These are phyloP conservation scores for Sipha flava DNA, from an alignment of 1,140 invertebrate species.

Conservation along the genomic window DNA sequence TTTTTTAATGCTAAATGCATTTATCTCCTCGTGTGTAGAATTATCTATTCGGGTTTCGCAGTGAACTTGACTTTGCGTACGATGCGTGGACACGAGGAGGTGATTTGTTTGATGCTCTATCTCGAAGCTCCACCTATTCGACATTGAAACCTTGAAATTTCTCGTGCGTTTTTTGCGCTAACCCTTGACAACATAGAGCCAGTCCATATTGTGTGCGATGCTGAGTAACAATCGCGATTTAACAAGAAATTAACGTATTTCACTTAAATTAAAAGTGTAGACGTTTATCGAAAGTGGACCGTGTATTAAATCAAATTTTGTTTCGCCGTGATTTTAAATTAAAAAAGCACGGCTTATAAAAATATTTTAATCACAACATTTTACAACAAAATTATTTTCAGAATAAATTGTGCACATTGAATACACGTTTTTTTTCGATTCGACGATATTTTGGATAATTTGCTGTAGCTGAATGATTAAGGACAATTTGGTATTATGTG, in stretches of 20 bases:
- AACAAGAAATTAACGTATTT: neutral
- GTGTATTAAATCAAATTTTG: neutral
- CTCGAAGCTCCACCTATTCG: slow-evolving; percentile 3
- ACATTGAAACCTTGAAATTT: slow-evolving; percentile 13
- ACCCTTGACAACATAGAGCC: neutral
- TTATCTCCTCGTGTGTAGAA: neutral
- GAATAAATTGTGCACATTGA: neutral
- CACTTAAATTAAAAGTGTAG: slow-evolving; percentile 1
- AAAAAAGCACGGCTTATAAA: neutral
- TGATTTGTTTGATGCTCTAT: neutral
- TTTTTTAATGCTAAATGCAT: neutral
- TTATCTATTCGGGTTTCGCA: neutral
- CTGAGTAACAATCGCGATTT: neutral
- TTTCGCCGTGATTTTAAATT: neutral
- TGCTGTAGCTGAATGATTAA: neutral
- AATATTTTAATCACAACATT: neutral
- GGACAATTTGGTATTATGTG: neutral
- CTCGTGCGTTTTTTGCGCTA: neutral
- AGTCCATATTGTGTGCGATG: neutral
- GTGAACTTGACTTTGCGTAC: slow-evolving; percentile 2
- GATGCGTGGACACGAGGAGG: neutral
- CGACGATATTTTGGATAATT: neutral
- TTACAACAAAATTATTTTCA: too few relatives aligned
- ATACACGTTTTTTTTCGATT: neutral
- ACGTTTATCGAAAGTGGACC: neutral